Conservation (phyloP, 1,140 invertebrate species). For the Sycophaga agraensis region DNA sequence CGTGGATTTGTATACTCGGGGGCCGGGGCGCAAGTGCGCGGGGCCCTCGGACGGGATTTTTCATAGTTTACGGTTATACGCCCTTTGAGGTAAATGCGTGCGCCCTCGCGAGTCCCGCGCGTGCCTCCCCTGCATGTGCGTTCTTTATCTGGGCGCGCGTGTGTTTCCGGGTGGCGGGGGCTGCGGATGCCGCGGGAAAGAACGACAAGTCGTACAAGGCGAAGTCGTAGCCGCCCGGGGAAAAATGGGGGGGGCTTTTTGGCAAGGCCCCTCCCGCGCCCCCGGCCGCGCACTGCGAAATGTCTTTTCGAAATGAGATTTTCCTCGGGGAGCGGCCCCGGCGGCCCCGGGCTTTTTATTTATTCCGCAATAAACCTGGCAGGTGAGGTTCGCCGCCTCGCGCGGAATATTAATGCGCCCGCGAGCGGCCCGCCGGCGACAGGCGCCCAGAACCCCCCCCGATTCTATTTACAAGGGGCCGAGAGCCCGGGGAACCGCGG, state of each 20-base stretch:
- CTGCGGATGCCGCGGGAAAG: not conserved
- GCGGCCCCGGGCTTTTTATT: no score
- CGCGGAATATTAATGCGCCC: no score
- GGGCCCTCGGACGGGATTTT: not conserved
- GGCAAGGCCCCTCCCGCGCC: not conserved
- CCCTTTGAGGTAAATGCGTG: conserved; percentile 12
- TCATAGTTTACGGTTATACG: conserved; percentile 13
- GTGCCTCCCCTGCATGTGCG: not conserved
- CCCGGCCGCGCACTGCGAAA: not conserved
- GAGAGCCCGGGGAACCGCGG: no score
- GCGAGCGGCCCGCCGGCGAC: no score
- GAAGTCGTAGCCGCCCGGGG: not conserved
- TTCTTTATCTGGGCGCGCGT: not conserved
- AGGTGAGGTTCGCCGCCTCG: no score
- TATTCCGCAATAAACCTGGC: no score
- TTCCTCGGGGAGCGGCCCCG: no score
- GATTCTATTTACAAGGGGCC: no score
- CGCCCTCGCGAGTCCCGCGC: not conserved
- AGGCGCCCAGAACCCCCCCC: no score
- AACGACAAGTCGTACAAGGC: no score
- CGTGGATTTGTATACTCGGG: no score
- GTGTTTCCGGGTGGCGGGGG: not conserved
- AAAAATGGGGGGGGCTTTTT: not conserved
- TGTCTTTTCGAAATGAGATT: conserved; percentile 17
- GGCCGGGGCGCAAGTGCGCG: no score